These are phyloP conservation scores for Parauchenoglanis ngamensis DNA, from an alignment of 2,797 vertebrate species.

Conservation along the genomic window DNA sequence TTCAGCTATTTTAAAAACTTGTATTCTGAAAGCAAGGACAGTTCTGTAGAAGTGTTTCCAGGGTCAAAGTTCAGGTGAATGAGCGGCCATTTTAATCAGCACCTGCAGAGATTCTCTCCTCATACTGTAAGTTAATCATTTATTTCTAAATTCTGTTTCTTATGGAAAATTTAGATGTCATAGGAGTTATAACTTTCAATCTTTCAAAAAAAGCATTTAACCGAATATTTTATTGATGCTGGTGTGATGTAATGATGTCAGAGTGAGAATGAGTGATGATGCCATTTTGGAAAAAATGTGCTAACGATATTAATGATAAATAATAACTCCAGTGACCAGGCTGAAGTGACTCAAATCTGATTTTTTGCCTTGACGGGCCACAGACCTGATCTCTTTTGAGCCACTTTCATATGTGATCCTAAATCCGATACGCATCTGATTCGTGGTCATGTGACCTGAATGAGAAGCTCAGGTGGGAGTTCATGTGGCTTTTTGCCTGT, in stretches of 20 bases:
- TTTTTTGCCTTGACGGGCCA: no score
- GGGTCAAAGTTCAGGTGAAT: slow-evolving; percentile 8
- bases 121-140: background rate
- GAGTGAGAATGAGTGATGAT: background rate
- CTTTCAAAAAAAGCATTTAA: background rate
- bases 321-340: background rate
- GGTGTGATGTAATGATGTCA: background rate
- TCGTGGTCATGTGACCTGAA: no score
- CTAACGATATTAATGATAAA: background rate
- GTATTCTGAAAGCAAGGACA: background rate
- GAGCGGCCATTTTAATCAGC: background rate
- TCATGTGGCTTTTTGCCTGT: no score
- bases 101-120: background rate
- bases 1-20: background rate
- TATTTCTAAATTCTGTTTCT: background rate
- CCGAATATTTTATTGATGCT: background rate
- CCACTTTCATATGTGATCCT: no score
- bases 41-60: background rate
- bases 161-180: background rate
- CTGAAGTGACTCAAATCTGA: no score
- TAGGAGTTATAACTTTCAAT: background rate
- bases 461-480: no score
- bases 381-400: no score
- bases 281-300: background rate
- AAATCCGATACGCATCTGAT: no score